Conservation (phyloP, 2,888 invertebrate genomes). For the Cataglyphis livida region DNA sequence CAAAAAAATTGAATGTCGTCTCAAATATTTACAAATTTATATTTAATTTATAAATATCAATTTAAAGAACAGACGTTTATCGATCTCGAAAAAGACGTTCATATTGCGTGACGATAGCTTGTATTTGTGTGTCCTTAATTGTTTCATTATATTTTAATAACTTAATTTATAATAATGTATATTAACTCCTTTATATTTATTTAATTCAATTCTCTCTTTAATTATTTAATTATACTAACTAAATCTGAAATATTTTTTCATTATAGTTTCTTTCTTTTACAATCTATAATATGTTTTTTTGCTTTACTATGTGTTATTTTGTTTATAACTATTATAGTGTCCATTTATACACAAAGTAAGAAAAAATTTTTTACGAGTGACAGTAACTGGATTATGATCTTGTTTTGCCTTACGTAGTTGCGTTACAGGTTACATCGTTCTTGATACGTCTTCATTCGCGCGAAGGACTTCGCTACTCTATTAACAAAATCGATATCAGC, state of each 20-base stretch:
- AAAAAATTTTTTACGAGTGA: constrained; percentile 3
- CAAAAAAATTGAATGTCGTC: background rate
- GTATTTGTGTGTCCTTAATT: background rate
- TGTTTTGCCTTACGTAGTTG: constrained; percentile 6
- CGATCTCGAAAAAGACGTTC: constrained; percentile 36
- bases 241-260: background rate
- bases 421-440: constrained; percentile 40
- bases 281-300: background rate
- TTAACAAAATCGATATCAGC: constrained; percentile 60
- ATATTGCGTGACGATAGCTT: background rate
- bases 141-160: background rate
- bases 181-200: background rate
- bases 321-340: background rate
- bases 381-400: background rate
- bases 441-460: constrained; percentile 60
- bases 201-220: background rate
- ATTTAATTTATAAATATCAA: background rate
- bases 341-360: background rate
- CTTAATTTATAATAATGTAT: background rate
- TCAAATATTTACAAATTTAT: background rate
- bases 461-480: constrained; percentile 58
- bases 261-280: background rate
- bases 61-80: constrained; percentile 40
- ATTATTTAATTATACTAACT: background rate
- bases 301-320: background rate